phyloP scores from a whole-genome alignment of 2,113 vertebrate species.

The Eclectus roratus region DNA sequence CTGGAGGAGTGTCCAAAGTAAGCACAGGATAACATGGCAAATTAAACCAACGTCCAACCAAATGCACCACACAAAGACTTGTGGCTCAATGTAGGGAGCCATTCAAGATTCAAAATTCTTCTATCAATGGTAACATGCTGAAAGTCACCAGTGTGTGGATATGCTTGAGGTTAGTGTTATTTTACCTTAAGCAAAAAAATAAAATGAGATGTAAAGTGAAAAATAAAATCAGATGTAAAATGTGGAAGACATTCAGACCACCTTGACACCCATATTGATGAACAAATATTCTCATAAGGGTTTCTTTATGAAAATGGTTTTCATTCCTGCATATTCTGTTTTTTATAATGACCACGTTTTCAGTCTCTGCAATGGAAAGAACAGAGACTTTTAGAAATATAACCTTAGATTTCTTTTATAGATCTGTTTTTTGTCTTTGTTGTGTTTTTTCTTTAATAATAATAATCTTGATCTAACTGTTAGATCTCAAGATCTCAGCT shows the following conservation, averaged over 20 bases:
- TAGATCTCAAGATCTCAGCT: not conserved
- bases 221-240: not conserved
- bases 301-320: not conserved
- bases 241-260: not conserved
- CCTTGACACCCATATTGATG: not conserved
- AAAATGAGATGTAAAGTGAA: not conserved
- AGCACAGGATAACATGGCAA: not conserved
- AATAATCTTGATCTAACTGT: not conserved
- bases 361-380: not conserved
- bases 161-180: not conserved
- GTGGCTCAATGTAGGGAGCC: not conserved
- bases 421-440: not conserved
- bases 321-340: not conserved
- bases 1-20: not conserved
- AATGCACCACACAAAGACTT: not conserved
- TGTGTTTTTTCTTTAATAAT: not conserved
- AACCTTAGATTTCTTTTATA: not conserved
- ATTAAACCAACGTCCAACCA: rapidly evolving
- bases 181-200: not conserved
- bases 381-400: not conserved
- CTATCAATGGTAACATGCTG: rapidly evolving
- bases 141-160: not conserved
- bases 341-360: not conserved
- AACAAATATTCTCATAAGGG: not conserved
- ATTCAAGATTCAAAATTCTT: not conserved